These are phyloP conservation scores for Lepidurus couesii DNA, from an alignment of 1,140 invertebrate genomes.

Conservation along the genomic window DNA sequence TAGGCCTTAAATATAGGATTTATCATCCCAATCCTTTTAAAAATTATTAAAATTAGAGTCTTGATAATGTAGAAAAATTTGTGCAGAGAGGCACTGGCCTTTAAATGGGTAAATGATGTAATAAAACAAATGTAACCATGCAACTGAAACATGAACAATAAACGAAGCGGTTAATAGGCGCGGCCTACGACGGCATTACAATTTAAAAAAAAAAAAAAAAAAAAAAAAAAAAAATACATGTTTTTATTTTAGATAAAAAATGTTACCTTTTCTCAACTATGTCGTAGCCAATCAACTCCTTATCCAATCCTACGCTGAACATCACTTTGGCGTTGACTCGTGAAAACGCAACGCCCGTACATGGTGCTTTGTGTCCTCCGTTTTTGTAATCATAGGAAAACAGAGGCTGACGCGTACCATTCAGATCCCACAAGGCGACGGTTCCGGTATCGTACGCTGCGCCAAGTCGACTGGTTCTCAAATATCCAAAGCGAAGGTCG, in stretches of 20 bases:
- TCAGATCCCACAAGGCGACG: not conserved
- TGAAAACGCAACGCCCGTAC: not conserved
- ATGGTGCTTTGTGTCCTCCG: not conserved
- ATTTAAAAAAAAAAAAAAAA: too few relatives aligned
- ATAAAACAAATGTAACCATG: too few relatives aligned
- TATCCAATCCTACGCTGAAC: not conserved
- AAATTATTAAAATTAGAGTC: too few relatives aligned
- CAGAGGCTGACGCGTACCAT: not conserved
- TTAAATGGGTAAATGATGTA: too few relatives aligned
- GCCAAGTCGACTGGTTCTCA: not conserved
- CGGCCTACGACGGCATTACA: too few relatives aligned
- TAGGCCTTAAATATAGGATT: too few relatives aligned
- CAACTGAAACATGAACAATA: too few relatives aligned
- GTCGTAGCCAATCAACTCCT: not conserved
- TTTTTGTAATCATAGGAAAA: not conserved
- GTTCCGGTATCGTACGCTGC: not conserved
- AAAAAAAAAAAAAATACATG: too few relatives aligned
- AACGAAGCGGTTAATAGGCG: too few relatives aligned
- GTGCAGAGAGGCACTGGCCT: too few relatives aligned
- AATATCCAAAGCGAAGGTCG: not conserved
- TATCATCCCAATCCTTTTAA: too few relatives aligned
- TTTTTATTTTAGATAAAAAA: not conserved
- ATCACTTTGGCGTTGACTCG: not conserved
- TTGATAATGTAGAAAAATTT: too few relatives aligned
- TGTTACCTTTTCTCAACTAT: not conserved